phyloP scores from a whole-genome alignment of 2,888 invertebrate species.

The Iselma pallidipennis region DNA sequence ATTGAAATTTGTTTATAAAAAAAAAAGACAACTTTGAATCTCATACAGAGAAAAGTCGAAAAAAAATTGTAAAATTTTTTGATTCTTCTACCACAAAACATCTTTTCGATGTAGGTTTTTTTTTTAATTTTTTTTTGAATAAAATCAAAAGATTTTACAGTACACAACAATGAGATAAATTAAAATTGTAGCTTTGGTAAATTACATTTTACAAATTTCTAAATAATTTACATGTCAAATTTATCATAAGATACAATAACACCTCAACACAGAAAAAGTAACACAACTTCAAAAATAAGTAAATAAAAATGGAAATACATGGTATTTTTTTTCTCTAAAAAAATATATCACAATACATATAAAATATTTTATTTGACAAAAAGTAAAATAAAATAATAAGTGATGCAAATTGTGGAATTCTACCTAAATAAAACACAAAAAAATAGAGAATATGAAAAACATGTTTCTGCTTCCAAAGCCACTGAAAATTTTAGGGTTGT shows the following conservation, averaged over 20 bases:
- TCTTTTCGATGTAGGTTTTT: too few relatives aligned
- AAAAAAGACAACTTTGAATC: constrained; percentile 40
- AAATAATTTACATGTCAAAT: constrained; percentile 46
- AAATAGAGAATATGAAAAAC: constrained; percentile 48
- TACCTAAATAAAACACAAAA: constrained; percentile 50
- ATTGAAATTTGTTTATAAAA: constrained; percentile 39
- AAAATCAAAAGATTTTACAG: constrained; percentile 54
- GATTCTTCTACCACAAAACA: constrained; percentile 31
- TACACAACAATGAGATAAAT: constrained; percentile 46
- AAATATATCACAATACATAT: constrained; percentile 23
- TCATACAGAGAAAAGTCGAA: constrained; percentile 39
- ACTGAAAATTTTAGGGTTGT: constrained; percentile 43
- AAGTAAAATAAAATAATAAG: too few relatives aligned
- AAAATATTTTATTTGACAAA: constrained; percentile 21
- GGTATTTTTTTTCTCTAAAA: constrained; percentile 30
- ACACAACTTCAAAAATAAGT: not conserved
- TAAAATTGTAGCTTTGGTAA: constrained; percentile 27
- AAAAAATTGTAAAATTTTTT: constrained; percentile 49
- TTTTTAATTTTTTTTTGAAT: too few relatives aligned
- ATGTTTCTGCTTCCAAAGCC: constrained; percentile 44
- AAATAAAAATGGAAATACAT: constrained; percentile 22
- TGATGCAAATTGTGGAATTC: constrained; percentile 39
- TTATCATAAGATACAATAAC: constrained; percentile 26
- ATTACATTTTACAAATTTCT: constrained; percentile 29
- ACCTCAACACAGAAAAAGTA: constrained; percentile 22